These are phyloP conservation scores for Limulus polyphemus DNA, from an alignment of 2,888 invertebrate species.

Conservation along the genomic window DNA sequence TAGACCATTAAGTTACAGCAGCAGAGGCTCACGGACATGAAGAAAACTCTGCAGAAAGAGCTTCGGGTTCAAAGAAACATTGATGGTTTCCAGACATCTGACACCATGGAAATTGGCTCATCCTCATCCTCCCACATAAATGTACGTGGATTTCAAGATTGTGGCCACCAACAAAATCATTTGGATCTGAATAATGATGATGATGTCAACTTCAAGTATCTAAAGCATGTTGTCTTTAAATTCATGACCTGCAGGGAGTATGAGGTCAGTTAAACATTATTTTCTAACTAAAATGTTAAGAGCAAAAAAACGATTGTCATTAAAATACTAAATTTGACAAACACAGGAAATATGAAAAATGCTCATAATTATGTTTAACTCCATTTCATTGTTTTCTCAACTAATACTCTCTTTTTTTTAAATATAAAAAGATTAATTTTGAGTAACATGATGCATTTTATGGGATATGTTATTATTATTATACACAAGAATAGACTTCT, in stretches of 20 bases:
- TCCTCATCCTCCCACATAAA: not conserved
- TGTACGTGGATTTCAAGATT: not conserved
- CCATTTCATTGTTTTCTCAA: too few relatives aligned
- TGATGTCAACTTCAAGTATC: slow-evolving; percentile 67
- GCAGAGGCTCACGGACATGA: slow-evolving; percentile 74
- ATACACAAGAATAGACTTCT: too few relatives aligned
- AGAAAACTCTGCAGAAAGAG: slow-evolving; percentile 80
- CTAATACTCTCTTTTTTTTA: too few relatives aligned
- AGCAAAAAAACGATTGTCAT: too few relatives aligned
- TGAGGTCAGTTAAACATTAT: slow-evolving; percentile 39
- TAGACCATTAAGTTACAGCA: slow-evolving; percentile 78
- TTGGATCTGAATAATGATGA: slow-evolving; percentile 17
- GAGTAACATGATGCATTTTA: too few relatives aligned
- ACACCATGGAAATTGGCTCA: not conserved
- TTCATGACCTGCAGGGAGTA: slow-evolving; percentile 76
- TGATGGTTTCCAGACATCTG: not conserved
- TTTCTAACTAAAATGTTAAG: too few relatives aligned
- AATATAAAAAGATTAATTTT: too few relatives aligned
- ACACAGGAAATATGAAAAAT: too few relatives aligned
- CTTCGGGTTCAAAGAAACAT: slow-evolving; percentile 42
- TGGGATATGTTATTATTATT: too few relatives aligned
- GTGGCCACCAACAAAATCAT: not conserved
- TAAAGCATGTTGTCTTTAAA: slow-evolving; percentile 84
- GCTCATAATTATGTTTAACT: too few relatives aligned
- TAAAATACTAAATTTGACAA: too few relatives aligned